Percentiles rank a stretch among this genome's conserved stretches.
Evolutionary conservation across 1,140 invertebrate species (phyloP).

Genomic region (Achatina immaculata): DNA sequence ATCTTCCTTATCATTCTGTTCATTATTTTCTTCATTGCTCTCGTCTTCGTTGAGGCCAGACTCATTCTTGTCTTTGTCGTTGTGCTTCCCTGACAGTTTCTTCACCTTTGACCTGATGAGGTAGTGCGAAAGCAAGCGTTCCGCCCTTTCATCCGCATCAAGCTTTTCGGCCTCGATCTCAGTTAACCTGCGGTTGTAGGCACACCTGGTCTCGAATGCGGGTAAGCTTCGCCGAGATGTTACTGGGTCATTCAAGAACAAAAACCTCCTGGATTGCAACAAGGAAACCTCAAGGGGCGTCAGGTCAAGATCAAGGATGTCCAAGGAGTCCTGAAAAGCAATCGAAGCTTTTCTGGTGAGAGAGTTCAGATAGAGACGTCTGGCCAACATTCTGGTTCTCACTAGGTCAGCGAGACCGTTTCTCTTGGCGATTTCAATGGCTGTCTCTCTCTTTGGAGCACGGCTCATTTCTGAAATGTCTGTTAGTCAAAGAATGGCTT

Average conservation of each 20-base stretch:
- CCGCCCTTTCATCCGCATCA: slow-evolving; percentile 13
- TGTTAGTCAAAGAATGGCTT: no score
- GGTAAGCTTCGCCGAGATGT: not conserved
- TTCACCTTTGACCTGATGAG: not conserved
- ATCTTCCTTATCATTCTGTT: not conserved
- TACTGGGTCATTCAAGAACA: not conserved
- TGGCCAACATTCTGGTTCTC: slow-evolving; percentile 16
- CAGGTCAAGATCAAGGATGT: slow-evolving; percentile 7
- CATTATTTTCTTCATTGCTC: not conserved
- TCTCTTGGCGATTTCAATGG: slow-evolving; percentile 3
- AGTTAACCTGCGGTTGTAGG: slow-evolving; percentile 15
- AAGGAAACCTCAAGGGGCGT: not conserved
- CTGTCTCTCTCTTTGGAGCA: not conserved
- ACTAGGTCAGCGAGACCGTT: slow-evolving; percentile 16
- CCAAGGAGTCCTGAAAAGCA: slow-evolving; percentile 20
- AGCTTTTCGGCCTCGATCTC: slow-evolving; percentile 9
- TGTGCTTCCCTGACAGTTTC: not conserved
- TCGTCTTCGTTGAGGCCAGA: not conserved
- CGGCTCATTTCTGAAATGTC: no score
- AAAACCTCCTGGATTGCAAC: not conserved
- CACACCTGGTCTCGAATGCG: not conserved
- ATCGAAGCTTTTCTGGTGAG: slow-evolving; percentile 21
- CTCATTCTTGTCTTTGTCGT: not conserved
- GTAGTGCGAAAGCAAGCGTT: not conserved
- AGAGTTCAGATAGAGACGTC: slow-evolving; percentile 21